Evolutionary conservation across 2,797 vertebrate genomes (phyloP).

Genomic region (Myotis pilosus): DNA sequence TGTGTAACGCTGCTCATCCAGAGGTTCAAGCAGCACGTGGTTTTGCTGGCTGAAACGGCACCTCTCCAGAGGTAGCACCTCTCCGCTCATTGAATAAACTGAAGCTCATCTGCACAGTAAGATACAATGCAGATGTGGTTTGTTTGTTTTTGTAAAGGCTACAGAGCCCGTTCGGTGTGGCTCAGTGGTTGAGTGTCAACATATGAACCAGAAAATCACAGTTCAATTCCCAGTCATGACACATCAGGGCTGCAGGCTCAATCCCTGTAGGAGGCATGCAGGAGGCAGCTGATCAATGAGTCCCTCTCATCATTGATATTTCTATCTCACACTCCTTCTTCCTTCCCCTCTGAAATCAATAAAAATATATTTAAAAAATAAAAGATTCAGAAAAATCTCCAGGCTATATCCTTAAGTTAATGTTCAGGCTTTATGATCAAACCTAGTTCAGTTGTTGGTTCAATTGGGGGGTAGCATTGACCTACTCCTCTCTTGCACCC

Average conservation of each 20-base stretch:
- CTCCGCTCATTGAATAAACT: background rate
- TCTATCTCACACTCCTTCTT: no score
- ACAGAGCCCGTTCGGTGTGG: no score
- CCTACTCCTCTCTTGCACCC: background rate
- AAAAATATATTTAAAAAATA: no score
- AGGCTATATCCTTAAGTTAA: background rate
- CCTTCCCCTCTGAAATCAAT: no score
- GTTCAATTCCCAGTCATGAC: no score
- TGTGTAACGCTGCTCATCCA: background rate
- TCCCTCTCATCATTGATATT: no score
- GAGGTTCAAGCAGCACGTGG: background rate
- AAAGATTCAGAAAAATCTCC: background rate
- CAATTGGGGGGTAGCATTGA: background rate
- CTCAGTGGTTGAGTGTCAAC: no score
- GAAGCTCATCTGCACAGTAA: background rate
- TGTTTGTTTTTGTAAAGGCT: no score
- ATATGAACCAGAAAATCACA: no score
- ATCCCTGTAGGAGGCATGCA: no score
- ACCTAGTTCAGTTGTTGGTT: background rate
- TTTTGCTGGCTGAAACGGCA: background rate
- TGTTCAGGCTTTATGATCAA: background rate
- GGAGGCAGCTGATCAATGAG: no score
- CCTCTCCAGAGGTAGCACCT: background rate
- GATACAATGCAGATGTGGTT: background rate
- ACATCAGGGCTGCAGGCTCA: no score